Base-by-base conservation (phyloP, 2,797 vertebrate genomes). In the Peromyscus aztecus region DNA sequence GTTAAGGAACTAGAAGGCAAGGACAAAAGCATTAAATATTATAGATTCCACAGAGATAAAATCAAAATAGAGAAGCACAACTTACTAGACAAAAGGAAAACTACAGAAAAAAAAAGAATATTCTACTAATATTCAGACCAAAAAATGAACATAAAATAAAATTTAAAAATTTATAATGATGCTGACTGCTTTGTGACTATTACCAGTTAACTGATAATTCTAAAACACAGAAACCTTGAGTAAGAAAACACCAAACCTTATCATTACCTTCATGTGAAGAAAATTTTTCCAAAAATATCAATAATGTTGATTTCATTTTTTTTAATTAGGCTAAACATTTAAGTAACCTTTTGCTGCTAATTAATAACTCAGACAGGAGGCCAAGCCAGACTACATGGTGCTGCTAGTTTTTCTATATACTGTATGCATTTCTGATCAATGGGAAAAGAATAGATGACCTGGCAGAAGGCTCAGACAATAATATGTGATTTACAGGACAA, bases 401-500 rank as follows among this genome's bases (percentile, higher is more conserved):
- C 98, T 98, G 97, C 97, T 96, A 98, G 97, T 98, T 98, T 97
- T 98, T 98, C 98, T 97, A 98, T 96, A 98, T 98, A 99, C 99
- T 98, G 98, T 98, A 99, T 98, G 98, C 98, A 99, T 99, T 99
- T 99, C 99, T 99, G 99, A 99, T 99, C 99, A 99, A 99, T 99
- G 99, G 99, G 98, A 98, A 98, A 99, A 99, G 99, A 99, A 99
- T 99, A 99, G 99, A 99, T 99, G 99, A 99, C 99, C 99, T 99
- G 99, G 99, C 99, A 99, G 99, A 99, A 99, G 99, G 99, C 99
- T 99, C 98, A 99, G 99, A 99, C 99, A 99, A 99, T 99, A 99
- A 99, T 99, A 99, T 99, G 99, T 99, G 99, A 99, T 99, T 99
- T 99, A 99, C 99, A 99, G 99, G 99, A 99, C 99, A 99, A 99